Base-by-base conservation (phyloP, 2,888 invertebrate genomes). In the Tipula lateralis region DNA sequence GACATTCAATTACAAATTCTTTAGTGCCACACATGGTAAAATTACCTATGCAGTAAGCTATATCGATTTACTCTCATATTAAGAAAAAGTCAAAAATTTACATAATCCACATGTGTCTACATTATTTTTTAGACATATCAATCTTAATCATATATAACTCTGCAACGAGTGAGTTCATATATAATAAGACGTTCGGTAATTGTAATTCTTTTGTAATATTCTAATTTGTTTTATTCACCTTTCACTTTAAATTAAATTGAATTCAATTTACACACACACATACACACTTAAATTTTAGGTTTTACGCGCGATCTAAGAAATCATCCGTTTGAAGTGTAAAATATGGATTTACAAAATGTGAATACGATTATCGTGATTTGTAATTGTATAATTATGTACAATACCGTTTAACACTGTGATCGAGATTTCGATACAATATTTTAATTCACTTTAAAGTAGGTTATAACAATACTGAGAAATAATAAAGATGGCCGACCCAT, bases 191-290 rank as follows among this genome's bases (percentile, higher is more conserved):
- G 2, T 36, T 36, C 5, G 66, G 66, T 66, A 66, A 66, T 24
- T 66, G 66, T 66, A 66, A 66, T 66, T 66, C 66, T 66, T 66
- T 66, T 66, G 66, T 9, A 66, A 66, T 66, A 66, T 66, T 66
- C 66, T 66, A 66, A 50, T 50, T 16, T 66, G 3, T 50, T 50
- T 50, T 66, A 66, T 24, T 66, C 66, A 66, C 66, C 66, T 66
- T 66, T 66, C 66, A 66, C 66, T 66, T 66, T 66, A 66, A 66
- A 24, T 66, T 9, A 24, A 66, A 66, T 66, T 66, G 66, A 66
- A 66, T n/a, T 24, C 66, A 24, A 66, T 24, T 24, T 66, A 66
- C 24, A 16, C 19, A 66, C 24, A 66, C 44, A 44, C 44, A 19
- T 16, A 50, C 36, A 9, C 1, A 34, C 9, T n/a, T n/a, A 34